These are phyloP conservation scores for Brachionus asplanchnoidis DNA, from an alignment of 1,140 invertebrate genomes.

Conservation along the genomic window DNA sequence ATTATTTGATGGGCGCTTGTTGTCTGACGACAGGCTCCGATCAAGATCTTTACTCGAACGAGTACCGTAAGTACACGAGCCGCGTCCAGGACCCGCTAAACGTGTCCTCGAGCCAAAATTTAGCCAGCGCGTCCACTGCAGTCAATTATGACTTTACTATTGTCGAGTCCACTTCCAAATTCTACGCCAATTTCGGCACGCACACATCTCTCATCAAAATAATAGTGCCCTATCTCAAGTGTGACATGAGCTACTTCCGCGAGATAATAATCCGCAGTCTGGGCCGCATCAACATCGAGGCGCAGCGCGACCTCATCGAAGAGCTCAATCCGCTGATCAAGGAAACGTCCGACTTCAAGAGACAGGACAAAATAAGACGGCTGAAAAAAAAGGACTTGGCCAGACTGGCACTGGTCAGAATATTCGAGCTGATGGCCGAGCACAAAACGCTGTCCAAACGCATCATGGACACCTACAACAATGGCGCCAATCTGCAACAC, in stretches of 20 bases:
- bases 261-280: slow-evolving; percentile 86
- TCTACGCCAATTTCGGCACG: slow-evolving; percentile 43
- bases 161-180: neutral
- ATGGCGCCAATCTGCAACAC: neutral
- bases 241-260: slow-evolving; percentile 83
- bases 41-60: neutral
- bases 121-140: neutral
- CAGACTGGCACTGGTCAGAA: slow-evolving; percentile 79
- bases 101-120: neutral
- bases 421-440: slow-evolving; percentile 84
- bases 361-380: slow-evolving; percentile 89
- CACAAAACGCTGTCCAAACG: neutral
- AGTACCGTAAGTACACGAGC: neutral
- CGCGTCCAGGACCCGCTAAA: neutral
- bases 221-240: slow-evolving; percentile 75
- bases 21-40: slow-evolving; percentile 73
- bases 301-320: slow-evolving; percentile 86
- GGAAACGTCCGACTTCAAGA: slow-evolving; percentile 85
- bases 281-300: slow-evolving; percentile 83
- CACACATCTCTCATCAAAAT: slow-evolving; percentile 77
- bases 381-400: slow-evolving; percentile 77
- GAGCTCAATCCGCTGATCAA: slow-evolving; percentile 82
- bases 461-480: slow-evolving; percentile 4
- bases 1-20: slow-evolving; percentile 89
- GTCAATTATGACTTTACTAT: neutral